Evolutionary conservation across 2,797 vertebrate species (phyloP), one percentile per base, ranked within the genome.

Genomic region (Pseudopleuronectes americanus): DNA sequence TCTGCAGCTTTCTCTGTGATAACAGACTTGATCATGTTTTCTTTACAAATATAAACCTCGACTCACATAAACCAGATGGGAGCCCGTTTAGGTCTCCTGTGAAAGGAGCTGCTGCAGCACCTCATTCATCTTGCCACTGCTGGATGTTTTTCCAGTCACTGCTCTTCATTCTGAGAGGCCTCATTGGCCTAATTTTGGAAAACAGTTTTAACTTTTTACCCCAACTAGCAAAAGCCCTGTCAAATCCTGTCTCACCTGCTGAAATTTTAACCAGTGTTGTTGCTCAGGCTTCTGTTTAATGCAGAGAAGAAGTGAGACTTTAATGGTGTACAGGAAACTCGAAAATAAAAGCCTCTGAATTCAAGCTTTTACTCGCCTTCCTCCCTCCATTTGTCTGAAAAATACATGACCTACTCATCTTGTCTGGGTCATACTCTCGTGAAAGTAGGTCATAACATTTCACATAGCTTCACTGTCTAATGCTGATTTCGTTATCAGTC

Each of bases 281-380:
- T 79, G 64, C 31, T 77, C 73, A 75, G 74, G 76, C 83, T 89
- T 73, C 70, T 92, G 80, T 89, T 93, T 91, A 80, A 92, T 90
- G 89, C 76, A 87, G 57, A 74, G 28, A 76, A 70, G 74, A 56
- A 68, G 74, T 47, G 36, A 74, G 69, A 58, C 55, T 64, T 76
- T 81, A 84, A 79, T 78, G 63, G 71, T 67, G 24, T 38, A 36
- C 23, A 66, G 47, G 69, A 73, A 77, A 75, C 38, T 48, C 23
- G 65, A 80, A 62, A 33, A 17, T 53, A 70, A 74, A 79, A 84
- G 64, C 64, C 70, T 80, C 63, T 69, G 12, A 31, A 61, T 81
- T 67, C 23, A 21, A 23, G 62, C 51, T 43, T 77, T 71, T 48
- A 62, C 17, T 53, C 53, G 23, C 49, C 64, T 52, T 64, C 16